phyloP scores from a whole-genome alignment of 2,113 vertebrate species.

The Dissostichus mawsoni region DNA sequence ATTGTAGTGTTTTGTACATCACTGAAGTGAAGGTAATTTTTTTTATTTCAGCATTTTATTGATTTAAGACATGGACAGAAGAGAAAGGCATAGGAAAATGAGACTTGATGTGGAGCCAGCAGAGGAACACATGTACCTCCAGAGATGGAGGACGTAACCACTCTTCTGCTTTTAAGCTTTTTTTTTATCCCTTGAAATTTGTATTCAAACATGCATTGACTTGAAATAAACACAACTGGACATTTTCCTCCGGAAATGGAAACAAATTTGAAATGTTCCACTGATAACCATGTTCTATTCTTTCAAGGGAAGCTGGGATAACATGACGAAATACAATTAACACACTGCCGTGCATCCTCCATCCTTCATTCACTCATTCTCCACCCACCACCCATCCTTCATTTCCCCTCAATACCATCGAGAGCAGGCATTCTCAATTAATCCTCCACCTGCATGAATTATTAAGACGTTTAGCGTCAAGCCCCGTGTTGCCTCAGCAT shows the following conservation, averaged over 20 bases:
- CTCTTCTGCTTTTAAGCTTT: constrained; percentile 32
- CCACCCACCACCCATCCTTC: constrained; percentile 5
- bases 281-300: background rate
- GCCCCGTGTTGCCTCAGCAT: constrained; percentile 54
- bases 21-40: constrained; percentile 15
- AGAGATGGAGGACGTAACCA: constrained; percentile 28
- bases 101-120: constrained; percentile 46
- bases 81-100: constrained; percentile 2
- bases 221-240: constrained; percentile 19
- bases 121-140: constrained; percentile 23
- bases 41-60: constrained; percentile 40
- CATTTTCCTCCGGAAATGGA: constrained; percentile 11
- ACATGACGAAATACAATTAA: constrained; percentile 18
- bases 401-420: constrained; percentile 15
- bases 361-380: background rate
- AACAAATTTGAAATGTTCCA: constrained; percentile 38
- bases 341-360: background rate
- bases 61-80: constrained; percentile 20
- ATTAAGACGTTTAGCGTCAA: constrained; percentile 58
- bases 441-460: constrained; percentile 67
- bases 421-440: constrained; percentile 53
- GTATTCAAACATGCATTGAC: constrained; percentile 18
- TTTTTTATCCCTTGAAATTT: constrained; percentile 13
- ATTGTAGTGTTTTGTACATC: constrained; percentile 5
- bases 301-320: constrained; percentile 20